Percentiles rank a stretch among this genome's conserved stretches.
phyloP scores from a whole-genome alignment of 1,140 invertebrate genomes.

The Drepana arcuata region DNA sequence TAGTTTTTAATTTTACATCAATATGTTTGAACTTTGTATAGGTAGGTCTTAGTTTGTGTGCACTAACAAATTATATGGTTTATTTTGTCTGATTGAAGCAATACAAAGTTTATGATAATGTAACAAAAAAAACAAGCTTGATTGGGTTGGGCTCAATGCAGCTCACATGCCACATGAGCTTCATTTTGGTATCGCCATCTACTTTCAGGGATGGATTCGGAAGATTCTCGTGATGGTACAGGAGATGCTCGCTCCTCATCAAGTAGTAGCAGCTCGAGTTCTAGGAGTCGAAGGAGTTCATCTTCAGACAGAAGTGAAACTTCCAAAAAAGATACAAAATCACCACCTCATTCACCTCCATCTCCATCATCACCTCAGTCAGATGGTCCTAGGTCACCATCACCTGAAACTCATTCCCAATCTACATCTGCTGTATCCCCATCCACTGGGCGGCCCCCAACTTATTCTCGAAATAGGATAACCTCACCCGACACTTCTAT shows the following conservation, averaged over 20 bases:
- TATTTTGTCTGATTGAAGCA: constrained; percentile 12
- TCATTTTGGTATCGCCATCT: constrained; percentile 18
- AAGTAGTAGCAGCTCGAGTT: constrained; percentile 66
- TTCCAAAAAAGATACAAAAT: constrained; percentile 52
- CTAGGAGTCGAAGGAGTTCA: constrained; percentile 55
- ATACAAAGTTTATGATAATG: constrained; percentile 5
- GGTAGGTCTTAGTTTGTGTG: constrained; percentile 9
- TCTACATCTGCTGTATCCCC: constrained; percentile 29
- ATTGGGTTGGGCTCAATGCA: constrained; percentile 29
- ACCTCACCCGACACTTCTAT: constrained; percentile 49
- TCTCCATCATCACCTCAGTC: constrained; percentile 36
- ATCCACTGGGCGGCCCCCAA: too few species aligned
- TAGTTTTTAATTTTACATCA: too few species aligned
- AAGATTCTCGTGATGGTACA: constrained; percentile 64
- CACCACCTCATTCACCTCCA: constrained; percentile 33
- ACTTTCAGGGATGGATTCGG: constrained; percentile 68
- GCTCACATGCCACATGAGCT: constrained; percentile 4
- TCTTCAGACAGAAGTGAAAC: constrained; percentile 45
- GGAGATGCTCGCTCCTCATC: constrained; percentile 55
- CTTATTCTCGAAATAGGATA: too few species aligned
- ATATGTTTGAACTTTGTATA: too few species aligned
- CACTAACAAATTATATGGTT: constrained; percentile 9
- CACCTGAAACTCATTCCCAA: constrained; percentile 37
- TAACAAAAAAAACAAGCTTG: constrained; percentile 31
- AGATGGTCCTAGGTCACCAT: constrained; percentile 37